Conservation (phyloP, 2,113 vertebrate genomes). For the Epinephelus cyanopodus region DNA sequence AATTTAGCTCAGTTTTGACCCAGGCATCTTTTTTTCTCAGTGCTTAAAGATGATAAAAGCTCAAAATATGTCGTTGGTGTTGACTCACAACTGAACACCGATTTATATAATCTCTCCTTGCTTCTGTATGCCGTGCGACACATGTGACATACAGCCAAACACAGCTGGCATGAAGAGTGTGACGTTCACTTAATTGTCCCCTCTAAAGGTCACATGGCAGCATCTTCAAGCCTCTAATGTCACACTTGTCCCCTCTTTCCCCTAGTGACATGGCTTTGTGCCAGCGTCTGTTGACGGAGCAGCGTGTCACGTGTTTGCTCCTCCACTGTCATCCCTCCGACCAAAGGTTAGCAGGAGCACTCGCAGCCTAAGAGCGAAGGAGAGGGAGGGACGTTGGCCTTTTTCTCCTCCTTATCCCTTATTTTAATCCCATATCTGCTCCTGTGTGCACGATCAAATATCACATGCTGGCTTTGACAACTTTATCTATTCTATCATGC, state of each 20-base stretch:
- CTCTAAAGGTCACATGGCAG: slow-evolving; percentile 63
- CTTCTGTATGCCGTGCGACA: neutral
- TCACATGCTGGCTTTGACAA: slow-evolving; percentile 16
- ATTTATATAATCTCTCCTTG: neutral
- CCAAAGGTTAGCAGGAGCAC: slow-evolving; percentile 54
- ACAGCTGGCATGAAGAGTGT: slow-evolving; percentile 31
- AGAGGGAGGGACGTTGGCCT: neutral
- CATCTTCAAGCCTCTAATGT: slow-evolving; percentile 52
- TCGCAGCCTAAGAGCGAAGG: neutral
- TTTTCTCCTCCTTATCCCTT: slow-evolving; percentile 12
- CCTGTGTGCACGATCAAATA: neutral
- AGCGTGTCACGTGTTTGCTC: slow-evolving; percentile 35
- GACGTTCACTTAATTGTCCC: slow-evolving; percentile 43
- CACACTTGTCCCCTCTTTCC: slow-evolving; percentile 40
- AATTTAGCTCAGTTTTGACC: neutral
- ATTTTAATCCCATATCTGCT: neutral
- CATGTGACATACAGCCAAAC: slow-evolving; percentile 29
- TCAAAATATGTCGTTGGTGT: neutral
- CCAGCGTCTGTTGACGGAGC: slow-evolving; percentile 37
- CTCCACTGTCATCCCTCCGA: slow-evolving; percentile 29
- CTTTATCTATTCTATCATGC: slow-evolving; percentile 10
- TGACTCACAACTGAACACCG: neutral
- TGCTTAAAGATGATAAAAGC: neutral
- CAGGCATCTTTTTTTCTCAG: neutral
- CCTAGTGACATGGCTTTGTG: slow-evolving; percentile 32